A percentile compares a stretch with the other conserved stretches of the same genome.
Conservation (phyloP, 2,797 vertebrate species). For the Phataginus tetradactyla region DNA sequence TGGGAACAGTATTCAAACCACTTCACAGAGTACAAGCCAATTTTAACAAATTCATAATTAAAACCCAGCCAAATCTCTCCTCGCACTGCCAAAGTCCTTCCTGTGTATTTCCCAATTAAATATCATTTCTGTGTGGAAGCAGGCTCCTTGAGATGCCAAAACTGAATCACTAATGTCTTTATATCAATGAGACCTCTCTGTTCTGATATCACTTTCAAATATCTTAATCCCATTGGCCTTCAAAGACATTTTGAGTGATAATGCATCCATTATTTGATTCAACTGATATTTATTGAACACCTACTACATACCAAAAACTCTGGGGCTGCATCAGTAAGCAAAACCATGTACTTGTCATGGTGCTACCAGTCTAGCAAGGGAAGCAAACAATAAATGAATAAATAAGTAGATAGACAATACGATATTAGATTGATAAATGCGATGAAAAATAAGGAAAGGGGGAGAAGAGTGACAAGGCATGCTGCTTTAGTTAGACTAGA, state of each 20-base stretch:
- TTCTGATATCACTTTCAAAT: constrained; percentile 57
- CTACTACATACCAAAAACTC: neutral
- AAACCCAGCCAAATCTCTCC: constrained; percentile 76
- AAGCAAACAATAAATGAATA: neutral
- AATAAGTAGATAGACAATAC: neutral
- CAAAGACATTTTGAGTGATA: constrained; percentile 26
- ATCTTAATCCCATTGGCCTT: constrained; percentile 41
- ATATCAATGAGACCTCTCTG: constrained; percentile 65
- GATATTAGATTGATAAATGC: neutral
- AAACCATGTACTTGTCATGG: neutral
- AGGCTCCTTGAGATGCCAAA: constrained; percentile 58
- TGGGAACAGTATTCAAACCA: constrained; percentile 76
- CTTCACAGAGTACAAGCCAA: constrained; percentile 77
- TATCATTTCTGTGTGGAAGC: constrained; percentile 68
- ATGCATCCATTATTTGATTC: neutral
- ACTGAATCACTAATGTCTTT: constrained; percentile 66
- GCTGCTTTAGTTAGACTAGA: neutral
- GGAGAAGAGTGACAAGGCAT: neutral
- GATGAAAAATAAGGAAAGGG: neutral
- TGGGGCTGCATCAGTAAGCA: neutral
- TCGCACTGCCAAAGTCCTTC: constrained; percentile 69
- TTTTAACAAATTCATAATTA: constrained; percentile 82
- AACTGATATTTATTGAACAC: neutral
- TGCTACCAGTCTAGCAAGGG: neutral
- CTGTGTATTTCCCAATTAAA: constrained; percentile 76